phyloP scores from a whole-genome alignment of 2,113 vertebrate genomes.

The Microcebus jonahi region DNA sequence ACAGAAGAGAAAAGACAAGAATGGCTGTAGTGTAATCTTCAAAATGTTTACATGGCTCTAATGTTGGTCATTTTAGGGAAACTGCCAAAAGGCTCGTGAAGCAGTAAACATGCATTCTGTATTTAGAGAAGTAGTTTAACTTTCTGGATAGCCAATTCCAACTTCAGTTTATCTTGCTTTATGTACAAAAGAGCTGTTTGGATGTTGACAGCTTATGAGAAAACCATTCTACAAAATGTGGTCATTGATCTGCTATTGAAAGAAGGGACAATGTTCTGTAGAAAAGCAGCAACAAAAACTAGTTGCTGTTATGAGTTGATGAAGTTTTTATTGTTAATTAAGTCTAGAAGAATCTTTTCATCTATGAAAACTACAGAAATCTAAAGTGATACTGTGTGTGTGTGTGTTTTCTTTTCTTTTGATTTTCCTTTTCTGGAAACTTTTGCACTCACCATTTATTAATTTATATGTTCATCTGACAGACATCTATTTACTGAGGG shows the following conservation, averaged over 20 bases:
- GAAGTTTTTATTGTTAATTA: conserved; percentile 80
- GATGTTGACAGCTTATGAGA: conserved; percentile 61
- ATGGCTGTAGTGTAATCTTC: conserved; percentile 45
- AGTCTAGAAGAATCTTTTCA: conserved; percentile 58
- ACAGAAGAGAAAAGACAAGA: conserved; percentile 36
- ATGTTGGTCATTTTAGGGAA: conserved; percentile 66
- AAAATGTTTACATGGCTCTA: conserved; percentile 61
- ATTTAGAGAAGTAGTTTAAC: conserved; percentile 67
- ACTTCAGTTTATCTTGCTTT: conserved; percentile 74
- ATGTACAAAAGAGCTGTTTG: conserved; percentile 37
- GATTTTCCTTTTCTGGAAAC: neutral
- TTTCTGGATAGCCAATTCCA: conserved; percentile 68
- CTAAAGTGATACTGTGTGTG: neutral
- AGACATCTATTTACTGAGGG: neutral
- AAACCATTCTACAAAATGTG: conserved; percentile 61
- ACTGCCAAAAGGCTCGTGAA: conserved; percentile 56
- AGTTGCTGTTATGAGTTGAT: conserved; percentile 39
- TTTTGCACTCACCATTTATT: neutral
- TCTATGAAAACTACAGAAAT: conserved; percentile 35
- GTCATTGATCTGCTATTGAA: conserved; percentile 49
- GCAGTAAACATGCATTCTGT: conserved; percentile 55
- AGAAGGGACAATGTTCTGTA: neutral
- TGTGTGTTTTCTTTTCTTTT: neutral
- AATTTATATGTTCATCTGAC: neutral
- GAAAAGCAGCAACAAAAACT: conserved; percentile 11